These are phyloP conservation scores for Tragopan temminckii DNA, from an alignment of 2,797 vertebrate species.

Conservation along the genomic window DNA sequence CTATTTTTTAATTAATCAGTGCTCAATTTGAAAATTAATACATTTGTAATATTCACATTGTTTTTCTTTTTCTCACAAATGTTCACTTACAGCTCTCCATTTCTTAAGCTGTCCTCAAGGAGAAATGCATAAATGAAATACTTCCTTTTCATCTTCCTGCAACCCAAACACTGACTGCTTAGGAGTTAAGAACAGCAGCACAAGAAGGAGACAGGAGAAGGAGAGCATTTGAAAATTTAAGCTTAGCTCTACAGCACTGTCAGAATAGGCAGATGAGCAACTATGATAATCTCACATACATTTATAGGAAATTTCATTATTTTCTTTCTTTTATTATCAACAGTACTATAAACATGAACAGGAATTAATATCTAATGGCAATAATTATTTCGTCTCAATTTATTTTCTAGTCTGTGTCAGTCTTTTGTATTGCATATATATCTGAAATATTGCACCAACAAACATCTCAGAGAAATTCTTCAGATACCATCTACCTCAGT, in stretches of 20 bases:
- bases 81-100: neutral
- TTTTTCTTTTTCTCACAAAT: neutral
- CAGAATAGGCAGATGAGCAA: neutral
- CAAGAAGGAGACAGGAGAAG: neutral
- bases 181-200: constrained; percentile 30
- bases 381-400: neutral
- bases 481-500: neutral
- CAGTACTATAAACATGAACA: neutral
- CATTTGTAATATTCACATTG: neutral
- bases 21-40: neutral
- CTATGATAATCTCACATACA: neutral
- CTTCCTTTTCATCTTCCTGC: neutral
- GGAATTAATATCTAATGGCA: neutral
- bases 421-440: too few species aligned
- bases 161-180: neutral
- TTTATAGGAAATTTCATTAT: neutral
- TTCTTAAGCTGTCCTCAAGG: neutral
- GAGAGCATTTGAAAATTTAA: neutral
- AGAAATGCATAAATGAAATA: neutral
- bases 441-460: neutral
- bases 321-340: neutral
- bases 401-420: neutral
- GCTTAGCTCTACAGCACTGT: neutral
- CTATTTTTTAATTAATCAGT: neutral
- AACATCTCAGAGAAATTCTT: neutral